These are phyloP conservation scores for Chaenocephalus aceratus DNA, from an alignment of 2,113 vertebrate genomes.

Conservation along the genomic window DNA sequence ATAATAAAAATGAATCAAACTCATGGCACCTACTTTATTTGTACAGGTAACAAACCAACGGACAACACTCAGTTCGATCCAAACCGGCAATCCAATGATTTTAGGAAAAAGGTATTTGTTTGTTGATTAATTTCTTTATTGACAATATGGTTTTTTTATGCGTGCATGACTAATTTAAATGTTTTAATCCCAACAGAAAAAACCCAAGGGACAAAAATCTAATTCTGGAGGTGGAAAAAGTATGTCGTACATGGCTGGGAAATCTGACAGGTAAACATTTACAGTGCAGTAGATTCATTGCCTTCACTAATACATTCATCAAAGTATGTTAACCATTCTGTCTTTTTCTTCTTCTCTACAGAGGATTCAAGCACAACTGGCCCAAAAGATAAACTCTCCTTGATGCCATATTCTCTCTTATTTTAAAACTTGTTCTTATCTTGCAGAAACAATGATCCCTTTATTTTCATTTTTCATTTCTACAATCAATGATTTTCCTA, in stretches of 20 bases:
- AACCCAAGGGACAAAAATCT: slow-evolving; percentile 81
- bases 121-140: neutral
- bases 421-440: slow-evolving; percentile 16
- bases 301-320: neutral
- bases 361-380: slow-evolving; percentile 92
- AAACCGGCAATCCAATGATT: slow-evolving; percentile 76
- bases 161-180: neutral
- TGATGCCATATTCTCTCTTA: slow-evolving; percentile 16
- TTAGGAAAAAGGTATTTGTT: slow-evolving; percentile 79
- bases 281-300: neutral
- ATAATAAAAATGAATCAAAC: neutral
- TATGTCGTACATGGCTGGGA: slow-evolving; percentile 90
- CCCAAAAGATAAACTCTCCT: slow-evolving; percentile 89
- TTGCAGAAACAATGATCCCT: neutral
- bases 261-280: slow-evolving; percentile 87
- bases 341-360: slow-evolving; percentile 71
- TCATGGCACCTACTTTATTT: neutral
- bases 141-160: neutral
- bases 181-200: slow-evolving; percentile 82
- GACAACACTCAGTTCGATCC: slow-evolving; percentile 91
- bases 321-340: neutral
- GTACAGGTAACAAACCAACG: slow-evolving; percentile 81
- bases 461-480: slow-evolving; percentile 12
- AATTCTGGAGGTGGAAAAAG: slow-evolving; percentile 86
- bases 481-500: slow-evolving; percentile 41